Evolutionary conservation across 1,140 invertebrate genomes (phyloP).

Genomic region (Drosophila watanabei): DNA sequence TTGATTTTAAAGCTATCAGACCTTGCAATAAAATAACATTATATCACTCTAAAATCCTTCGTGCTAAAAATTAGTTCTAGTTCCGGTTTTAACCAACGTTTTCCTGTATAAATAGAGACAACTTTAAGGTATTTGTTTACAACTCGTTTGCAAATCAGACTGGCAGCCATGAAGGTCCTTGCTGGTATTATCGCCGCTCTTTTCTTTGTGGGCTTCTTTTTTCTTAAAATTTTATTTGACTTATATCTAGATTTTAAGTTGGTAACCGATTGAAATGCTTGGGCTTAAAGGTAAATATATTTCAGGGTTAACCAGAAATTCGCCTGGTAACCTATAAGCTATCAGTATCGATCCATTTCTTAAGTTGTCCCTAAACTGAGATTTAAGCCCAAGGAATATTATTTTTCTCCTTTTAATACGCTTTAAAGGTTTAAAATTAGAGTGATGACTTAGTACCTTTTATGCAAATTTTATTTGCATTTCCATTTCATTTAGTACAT

Average conservation of each 20-base stretch:
- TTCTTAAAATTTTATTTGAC: too few relatives aligned
- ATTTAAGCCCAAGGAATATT: not conserved
- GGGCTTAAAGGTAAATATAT: too few relatives aligned
- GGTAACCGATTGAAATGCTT: too few relatives aligned
- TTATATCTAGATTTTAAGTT: too few relatives aligned
- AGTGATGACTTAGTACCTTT: not conserved
- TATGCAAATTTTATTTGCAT: not conserved
- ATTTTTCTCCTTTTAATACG: too few relatives aligned
- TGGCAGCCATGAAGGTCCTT: constrained; percentile 14
- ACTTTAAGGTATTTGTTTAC: not conserved
- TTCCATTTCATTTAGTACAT: too few relatives aligned
- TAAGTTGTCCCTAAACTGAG: not conserved
- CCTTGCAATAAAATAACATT: not conserved
- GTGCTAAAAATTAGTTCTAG: not conserved
- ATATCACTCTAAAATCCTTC: not conserved
- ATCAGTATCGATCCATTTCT: not conserved
- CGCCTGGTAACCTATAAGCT: too few relatives aligned
- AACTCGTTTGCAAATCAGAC: not conserved
- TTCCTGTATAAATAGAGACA: not conserved
- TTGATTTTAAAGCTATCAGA: too few relatives aligned
- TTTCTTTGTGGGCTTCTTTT: too few relatives aligned
- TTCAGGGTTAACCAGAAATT: too few relatives aligned
- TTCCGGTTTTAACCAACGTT: not conserved
- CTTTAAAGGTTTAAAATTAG: too few relatives aligned
- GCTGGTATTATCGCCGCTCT: not conserved